Conservation (phyloP, 2,797 vertebrate species). For the Anabas testudineus region DNA sequence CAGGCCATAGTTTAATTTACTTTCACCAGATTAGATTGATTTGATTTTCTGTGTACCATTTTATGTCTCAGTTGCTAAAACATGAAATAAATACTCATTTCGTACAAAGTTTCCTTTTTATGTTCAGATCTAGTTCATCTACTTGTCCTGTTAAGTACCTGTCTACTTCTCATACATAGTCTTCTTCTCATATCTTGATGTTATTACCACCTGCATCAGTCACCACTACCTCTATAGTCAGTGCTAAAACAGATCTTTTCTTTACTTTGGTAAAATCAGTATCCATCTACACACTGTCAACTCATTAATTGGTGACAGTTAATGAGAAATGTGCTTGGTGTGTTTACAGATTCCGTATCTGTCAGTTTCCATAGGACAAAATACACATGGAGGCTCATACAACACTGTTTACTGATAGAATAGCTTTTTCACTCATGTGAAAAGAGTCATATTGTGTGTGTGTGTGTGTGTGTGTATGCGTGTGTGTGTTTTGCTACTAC, state of each 20-base stretch:
- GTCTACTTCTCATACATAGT: background rate
- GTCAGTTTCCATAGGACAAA: conserved; percentile 16
- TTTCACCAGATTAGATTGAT: background rate
- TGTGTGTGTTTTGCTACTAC: conserved; percentile 16
- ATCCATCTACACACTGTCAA: background rate
- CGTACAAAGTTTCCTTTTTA: background rate
- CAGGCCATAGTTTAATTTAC: background rate
- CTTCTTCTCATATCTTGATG: background rate
- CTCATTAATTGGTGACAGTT: background rate
- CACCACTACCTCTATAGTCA: background rate
- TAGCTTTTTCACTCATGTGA: conserved; percentile 39
- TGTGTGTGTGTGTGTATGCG: background rate
- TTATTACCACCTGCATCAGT: background rate
- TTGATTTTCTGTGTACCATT: background rate
- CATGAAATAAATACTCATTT: background rate
- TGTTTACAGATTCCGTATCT: conserved; percentile 9
- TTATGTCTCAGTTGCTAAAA: background rate
- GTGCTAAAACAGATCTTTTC: conserved; percentile 7
- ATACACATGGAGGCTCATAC: conserved; percentile 18
- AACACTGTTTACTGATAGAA: conserved; percentile 24
- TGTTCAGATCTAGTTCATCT: too few species aligned
- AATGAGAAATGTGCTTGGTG: conserved; percentile 3
- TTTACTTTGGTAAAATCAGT: background rate
- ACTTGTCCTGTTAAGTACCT: background rate
- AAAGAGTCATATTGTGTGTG: conserved; percentile 20